Conservation (phyloP, 2,113 vertebrate genomes). For the Alligator sinensis region DNA sequence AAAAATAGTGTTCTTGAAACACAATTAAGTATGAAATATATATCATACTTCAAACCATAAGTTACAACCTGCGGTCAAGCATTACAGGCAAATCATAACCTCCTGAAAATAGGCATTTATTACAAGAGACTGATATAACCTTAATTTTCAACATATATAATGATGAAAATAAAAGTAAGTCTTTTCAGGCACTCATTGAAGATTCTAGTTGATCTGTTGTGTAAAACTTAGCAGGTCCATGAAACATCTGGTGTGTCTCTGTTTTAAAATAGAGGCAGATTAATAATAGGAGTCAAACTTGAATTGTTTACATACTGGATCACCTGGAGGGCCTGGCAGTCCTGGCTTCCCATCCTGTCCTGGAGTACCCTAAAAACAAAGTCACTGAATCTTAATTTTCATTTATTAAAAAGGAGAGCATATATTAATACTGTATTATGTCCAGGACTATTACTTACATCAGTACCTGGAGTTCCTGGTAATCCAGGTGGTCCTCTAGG, state of each 20-base stretch:
- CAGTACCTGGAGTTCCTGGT: conserved; percentile 86
- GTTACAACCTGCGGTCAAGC: conserved; percentile 13
- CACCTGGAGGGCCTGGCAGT: conserved; percentile 92
- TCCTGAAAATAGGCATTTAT: conserved; percentile 44
- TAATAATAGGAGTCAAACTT: neutral
- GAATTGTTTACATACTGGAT: conserved; percentile 86
- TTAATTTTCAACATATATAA: conserved; percentile 34
- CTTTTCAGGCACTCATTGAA: neutral
- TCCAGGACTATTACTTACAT: conserved; percentile 78
- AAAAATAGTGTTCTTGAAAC: neutral
- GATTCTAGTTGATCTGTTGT: conserved; percentile 49
- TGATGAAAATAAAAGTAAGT: conserved; percentile 1
- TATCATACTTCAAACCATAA: conserved; percentile 22
- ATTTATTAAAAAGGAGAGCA: neutral
- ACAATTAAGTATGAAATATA: neutral
- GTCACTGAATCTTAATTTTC: neutral
- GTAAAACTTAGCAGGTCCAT: conserved; percentile 12
- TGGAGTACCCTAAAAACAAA: conserved; percentile 87
- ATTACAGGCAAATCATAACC: conserved; percentile 26
- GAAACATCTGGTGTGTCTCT: neutral
- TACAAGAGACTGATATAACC: conserved; percentile 14
- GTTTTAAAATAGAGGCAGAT: neutral
- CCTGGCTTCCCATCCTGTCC: conserved; percentile 92
- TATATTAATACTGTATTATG: neutral
- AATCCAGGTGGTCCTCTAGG: conserved; percentile 87